A percentile compares a stretch with the other conserved stretches of the same genome.
phyloP scores from a whole-genome alignment of 2,113 vertebrate species.

The Gymnobelideus leadbeateri region DNA sequence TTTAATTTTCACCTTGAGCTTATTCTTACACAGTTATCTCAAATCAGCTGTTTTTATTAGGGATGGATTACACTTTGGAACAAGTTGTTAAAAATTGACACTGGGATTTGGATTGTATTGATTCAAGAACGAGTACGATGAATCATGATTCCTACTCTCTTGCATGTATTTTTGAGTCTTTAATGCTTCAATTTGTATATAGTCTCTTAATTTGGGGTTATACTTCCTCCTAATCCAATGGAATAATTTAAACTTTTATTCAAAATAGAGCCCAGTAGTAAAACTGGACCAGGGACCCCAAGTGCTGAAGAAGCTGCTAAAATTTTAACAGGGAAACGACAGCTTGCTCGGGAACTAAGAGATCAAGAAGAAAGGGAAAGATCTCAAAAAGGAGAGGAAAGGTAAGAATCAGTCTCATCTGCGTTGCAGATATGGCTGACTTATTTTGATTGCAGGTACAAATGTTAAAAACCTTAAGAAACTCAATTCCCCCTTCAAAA shows the following conservation, averaged over 20 bases:
- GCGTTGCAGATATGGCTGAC: not conserved
- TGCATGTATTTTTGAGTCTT: slow-evolving; percentile 3
- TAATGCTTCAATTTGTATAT: not conserved
- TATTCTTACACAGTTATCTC: slow-evolving; percentile 1
- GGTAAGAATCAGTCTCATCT: slow-evolving; percentile 79
- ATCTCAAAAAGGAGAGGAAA: slow-evolving; percentile 89
- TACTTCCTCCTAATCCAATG: slow-evolving; percentile 47
- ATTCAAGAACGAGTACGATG: slow-evolving; percentile 8
- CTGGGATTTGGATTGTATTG: slow-evolving; percentile 23
- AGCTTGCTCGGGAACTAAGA: slow-evolving; percentile 90
- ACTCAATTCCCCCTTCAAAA: not conserved
- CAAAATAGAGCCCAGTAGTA: slow-evolving; percentile 84
- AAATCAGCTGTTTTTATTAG: slow-evolving; percentile 16
- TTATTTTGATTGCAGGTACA: not conserved
- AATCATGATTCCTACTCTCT: not conserved
- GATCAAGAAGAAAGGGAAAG: slow-evolving; percentile 89
- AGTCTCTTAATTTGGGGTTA: slow-evolving; percentile 37
- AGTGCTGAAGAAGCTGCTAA: slow-evolving; percentile 91
- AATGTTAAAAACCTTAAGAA: slow-evolving; percentile 32
- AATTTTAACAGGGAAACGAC: slow-evolving; percentile 91
- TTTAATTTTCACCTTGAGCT: not conserved
- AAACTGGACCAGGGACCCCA: slow-evolving; percentile 86
- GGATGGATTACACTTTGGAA: slow-evolving; percentile 14
- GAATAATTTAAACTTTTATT: slow-evolving; percentile 32
- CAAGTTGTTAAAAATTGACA: slow-evolving; percentile 51